phyloP scores from a whole-genome alignment of 2,113 vertebrate genomes.

The Xiphorhynchus elegans region DNA sequence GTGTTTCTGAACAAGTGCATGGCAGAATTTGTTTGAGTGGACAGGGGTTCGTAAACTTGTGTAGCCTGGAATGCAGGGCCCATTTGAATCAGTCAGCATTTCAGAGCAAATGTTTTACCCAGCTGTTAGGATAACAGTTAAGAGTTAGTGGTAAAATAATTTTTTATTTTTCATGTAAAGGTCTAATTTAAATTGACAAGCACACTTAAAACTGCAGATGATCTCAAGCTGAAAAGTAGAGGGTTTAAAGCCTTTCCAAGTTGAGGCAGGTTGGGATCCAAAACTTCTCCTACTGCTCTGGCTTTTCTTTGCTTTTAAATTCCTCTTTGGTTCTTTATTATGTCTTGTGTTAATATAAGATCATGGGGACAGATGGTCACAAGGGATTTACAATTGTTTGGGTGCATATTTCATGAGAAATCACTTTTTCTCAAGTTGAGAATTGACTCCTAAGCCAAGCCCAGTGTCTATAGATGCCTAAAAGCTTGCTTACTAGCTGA shows the following conservation, averaged over 20 bases:
- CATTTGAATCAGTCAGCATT: neutral
- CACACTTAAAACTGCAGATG: neutral
- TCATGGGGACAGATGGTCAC: neutral
- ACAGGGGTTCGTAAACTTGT: neutral
- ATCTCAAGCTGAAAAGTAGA: neutral
- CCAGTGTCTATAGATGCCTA: neutral
- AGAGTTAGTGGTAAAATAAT: neutral
- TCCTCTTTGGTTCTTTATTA: neutral
- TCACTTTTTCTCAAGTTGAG: neutral
- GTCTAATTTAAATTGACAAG: neutral
- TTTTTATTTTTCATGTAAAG: neutral
- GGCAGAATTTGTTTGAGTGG: neutral
- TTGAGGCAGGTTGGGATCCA: neutral
- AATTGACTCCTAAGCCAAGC: neutral
- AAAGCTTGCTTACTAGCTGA: neutral
- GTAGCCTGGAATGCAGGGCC: neutral
- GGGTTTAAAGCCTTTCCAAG: neutral
- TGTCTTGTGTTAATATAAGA: neutral
- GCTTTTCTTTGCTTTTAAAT: neutral
- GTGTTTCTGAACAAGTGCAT: neutral
- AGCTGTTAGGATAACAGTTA: neutral
- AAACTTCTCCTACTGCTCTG: neutral
- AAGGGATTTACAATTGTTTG: neutral
- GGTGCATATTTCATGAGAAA: neutral
- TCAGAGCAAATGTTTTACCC: neutral